Conservation (phyloP, 2,113 vertebrate genomes). For the Malurus cyaneus region DNA sequence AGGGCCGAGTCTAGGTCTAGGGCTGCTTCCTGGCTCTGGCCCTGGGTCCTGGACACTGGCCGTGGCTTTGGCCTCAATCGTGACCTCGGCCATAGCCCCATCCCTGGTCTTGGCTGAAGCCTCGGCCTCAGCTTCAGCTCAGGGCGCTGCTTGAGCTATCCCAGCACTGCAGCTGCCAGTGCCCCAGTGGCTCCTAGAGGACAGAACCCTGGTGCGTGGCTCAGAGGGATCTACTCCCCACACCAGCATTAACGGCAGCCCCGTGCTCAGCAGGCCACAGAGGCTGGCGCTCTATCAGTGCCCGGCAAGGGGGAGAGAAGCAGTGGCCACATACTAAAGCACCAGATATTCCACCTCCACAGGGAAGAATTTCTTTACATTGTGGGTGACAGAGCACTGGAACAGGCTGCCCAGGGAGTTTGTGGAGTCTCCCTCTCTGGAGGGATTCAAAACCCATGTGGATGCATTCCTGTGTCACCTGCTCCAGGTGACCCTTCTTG, state of each 20-base stretch:
- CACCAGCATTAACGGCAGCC: accelerated
- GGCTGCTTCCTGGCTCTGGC: no score
- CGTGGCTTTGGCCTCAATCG: background rate
- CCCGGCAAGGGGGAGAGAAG: background rate
- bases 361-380: background rate
- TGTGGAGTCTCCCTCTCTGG: background rate
- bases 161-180: accelerated
- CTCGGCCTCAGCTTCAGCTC: accelerated
- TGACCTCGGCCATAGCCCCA: no score
- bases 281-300: no score
- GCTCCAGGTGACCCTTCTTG: no score
- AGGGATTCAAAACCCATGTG: accelerated
- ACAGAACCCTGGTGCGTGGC: accelerated
- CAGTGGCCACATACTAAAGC: background rate
- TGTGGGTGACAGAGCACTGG: no score
- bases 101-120: background rate
- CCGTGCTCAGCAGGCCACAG: background rate
- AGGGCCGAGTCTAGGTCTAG: background rate
- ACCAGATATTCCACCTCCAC: background rate
- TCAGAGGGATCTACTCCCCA: accelerated
- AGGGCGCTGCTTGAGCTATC: background rate
- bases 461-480: background rate
- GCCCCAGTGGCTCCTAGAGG: accelerated
- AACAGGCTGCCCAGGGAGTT: background rate
- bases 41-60: accelerated